These are phyloP conservation scores for Tupaia tana DNA, from an alignment of 2,113 vertebrate genomes.

Conservation along the genomic window DNA sequence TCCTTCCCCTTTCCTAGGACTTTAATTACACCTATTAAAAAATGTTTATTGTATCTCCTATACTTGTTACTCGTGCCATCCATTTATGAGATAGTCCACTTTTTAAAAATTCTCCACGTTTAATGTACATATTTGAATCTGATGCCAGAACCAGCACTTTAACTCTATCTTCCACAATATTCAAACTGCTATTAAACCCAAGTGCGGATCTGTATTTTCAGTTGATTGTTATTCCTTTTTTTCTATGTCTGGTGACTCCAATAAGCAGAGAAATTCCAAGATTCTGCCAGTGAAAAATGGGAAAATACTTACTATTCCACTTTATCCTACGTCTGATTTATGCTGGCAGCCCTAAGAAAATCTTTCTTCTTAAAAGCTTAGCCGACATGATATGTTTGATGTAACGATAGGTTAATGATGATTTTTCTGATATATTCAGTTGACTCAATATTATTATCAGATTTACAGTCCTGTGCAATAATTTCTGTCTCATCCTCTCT, in stretches of 20 bases:
- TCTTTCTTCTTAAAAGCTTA: background rate
- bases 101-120: background rate
- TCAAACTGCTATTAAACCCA: background rate
- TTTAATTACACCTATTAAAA: background rate
- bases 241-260: background rate
- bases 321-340: background rate
- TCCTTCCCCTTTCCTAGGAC: background rate
- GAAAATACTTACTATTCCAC: background rate
- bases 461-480: background rate
- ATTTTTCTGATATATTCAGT: background rate
- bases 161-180: background rate
- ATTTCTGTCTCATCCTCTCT: background rate
- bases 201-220: background rate
- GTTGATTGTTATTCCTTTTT: background rate
- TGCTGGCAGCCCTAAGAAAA: background rate
- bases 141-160: background rate
- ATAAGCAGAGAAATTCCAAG: background rate
- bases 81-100: background rate
- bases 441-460: background rate
- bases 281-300: background rate
- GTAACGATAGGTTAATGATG: background rate
- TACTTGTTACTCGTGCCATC: fast-evolving
- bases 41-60: background rate
- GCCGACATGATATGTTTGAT: background rate
- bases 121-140: background rate